These are phyloP conservation scores for Nestor notabilis DNA, from an alignment of 2,113 vertebrate species.

Conservation along the genomic window DNA sequence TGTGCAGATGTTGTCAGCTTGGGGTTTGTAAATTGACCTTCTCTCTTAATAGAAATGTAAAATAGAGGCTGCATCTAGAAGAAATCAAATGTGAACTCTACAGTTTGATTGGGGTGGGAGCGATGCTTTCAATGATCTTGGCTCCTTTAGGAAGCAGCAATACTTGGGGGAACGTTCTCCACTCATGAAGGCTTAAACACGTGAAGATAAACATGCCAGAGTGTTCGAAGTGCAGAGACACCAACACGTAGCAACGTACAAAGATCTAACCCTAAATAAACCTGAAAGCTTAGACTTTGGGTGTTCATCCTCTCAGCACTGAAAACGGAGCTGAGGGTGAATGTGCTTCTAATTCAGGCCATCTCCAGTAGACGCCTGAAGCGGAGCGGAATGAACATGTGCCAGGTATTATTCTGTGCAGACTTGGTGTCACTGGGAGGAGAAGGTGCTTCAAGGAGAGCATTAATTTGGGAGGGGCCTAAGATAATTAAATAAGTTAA, in stretches of 20 bases:
- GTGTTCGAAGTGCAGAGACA: neutral
- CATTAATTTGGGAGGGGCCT: constrained; percentile 13
- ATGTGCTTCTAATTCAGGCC: neutral
- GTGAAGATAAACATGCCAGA: neutral
- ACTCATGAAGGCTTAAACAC: neutral
- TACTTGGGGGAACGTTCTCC: neutral
- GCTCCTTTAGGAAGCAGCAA: neutral
- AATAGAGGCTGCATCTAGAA: neutral
- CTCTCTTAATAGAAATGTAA: accelerated
- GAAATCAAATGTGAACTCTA: neutral
- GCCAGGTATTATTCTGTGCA: constrained; percentile 23
- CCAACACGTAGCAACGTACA: neutral
- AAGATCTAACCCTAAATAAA: neutral
- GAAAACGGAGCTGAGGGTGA: neutral
- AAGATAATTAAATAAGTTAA: constrained; percentile 42
- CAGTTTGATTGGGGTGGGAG: neutral
- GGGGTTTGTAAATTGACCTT: neutral
- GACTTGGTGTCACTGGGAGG: constrained; percentile 55
- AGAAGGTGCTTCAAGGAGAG: constrained; percentile 41
- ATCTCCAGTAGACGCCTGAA: neutral
- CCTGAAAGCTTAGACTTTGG: neutral
- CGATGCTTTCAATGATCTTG: neutral
- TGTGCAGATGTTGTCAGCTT: neutral
- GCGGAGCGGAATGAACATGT: neutral
- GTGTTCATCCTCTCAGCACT: neutral